Base-by-base conservation (phyloP, 2,888 invertebrate species). In the Polydrusus pterygomalis region DNA sequence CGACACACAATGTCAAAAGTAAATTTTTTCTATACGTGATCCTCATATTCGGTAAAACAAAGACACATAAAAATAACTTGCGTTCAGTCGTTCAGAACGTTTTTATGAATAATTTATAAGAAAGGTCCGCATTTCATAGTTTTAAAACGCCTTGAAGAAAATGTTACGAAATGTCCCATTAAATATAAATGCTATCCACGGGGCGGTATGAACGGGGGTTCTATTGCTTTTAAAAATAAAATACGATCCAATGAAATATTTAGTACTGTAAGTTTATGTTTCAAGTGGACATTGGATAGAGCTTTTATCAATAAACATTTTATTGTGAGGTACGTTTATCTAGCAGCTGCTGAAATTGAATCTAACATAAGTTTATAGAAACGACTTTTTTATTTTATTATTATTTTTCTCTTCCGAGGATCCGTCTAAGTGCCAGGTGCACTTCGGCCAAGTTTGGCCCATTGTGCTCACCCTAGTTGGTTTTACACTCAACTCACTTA, bases 141-240 rank as follows among this genome's bases (percentile, higher is more conserved):
- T 56, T 56, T 56, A 56, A 56, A 56, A n/a, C 56, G 56, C 34
- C 34, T 34, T 56, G 56, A 56, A 56, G 56, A 56, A 34, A 56
- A 34, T 15, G 56, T 56, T 56, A 56, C 56, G 56, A 56, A 56
- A 56, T 34, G 34, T 34, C n/a, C 15, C 56, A 34, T 56, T 56
- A 56, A 56, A 56, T 34, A 56, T 30, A 56, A 56, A 56, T 56
- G 56, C 2, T 1, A 34, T 34, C 11, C 25, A 9, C 9, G n/a
- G 1, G 15, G 34, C 15, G 56, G 11, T 5, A 34, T 15, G 30
- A 34, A 34, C n/a, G 30, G 30, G 30, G 18, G 11, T 54, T 25
- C 18, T 5, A 10, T 13, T 25, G 30, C 54, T n/a, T 30, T 54
- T 54, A 54, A 54, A 51, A 54, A 54, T 56, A 56, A 56, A n/a